Evolutionary conservation across 1,140 invertebrate genomes (phyloP), one percentile per base, ranked within the genome.

Genomic region (Oedothorax gibbosus): DNA sequence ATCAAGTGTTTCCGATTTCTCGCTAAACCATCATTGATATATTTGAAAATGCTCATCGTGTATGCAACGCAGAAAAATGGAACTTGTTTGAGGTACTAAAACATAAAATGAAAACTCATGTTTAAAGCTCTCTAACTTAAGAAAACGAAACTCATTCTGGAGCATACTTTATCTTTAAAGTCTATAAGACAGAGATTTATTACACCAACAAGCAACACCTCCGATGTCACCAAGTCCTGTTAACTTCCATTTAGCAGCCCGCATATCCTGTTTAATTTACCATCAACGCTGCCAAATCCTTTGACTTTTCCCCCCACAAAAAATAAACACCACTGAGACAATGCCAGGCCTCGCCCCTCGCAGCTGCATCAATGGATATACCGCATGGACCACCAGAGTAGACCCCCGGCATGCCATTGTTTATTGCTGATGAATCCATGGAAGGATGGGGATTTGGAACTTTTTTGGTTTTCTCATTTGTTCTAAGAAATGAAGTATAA

Each of bases 271-370:
- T 62, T 62, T 62, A 18, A 18, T 12, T n/a, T n/a, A 8, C 18
- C 18, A n/a, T 62, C 60, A 62, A n/a, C 60, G 60, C n/a, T 18
- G 12, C 35, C 35, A 35, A 35, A 18, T 60, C 12, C 57, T 60
- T 12, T 18, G 57, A n/a, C 60, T 7, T n/a, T 10, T 15, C 15
- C 11, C 15, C 60, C 60, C 60, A n/a, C 11, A 18, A 18, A 62
- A 62, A 62, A 62, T 62, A 62, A 62, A 62, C 60, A 62, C 18
- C 18, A n/a, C 60, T 18, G 60, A 62, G 18, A 62, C 60, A 62
- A 62, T 62, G 18, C 18, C 60, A n/a, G 7, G 15, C 18, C 7
- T 62, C 35, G 15, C 60, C 60, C 15, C 60, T 11, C 15, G 60
- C 60, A 62, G 60, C 60, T 62, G 60, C 60, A 10, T 62, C 15